Conservation (phyloP, 1,140 invertebrate species). For the Mylabris phalerata region DNA sequence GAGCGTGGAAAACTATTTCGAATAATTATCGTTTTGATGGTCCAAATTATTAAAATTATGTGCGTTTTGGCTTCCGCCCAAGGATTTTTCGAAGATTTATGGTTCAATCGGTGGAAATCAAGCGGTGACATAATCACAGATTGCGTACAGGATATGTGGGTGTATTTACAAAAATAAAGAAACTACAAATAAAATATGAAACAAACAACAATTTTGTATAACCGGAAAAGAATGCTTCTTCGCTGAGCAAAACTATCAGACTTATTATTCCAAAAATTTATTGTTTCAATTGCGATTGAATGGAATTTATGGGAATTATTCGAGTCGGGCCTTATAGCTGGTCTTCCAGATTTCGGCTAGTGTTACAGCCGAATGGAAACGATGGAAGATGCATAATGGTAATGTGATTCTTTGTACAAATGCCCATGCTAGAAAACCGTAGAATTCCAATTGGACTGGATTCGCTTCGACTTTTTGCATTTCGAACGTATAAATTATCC, state of each 20-base stretch:
- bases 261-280: conserved; percentile 9
- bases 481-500: conserved; percentile 94
- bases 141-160: no score
- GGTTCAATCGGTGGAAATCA: no score
- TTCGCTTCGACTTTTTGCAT: conserved; percentile 87
- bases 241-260: conserved; percentile 29
- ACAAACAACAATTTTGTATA: not conserved
- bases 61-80: no score
- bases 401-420: conserved; percentile 88
- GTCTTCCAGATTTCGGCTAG: conserved; percentile 98
- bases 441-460: conserved; percentile 88
- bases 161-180: not conserved
- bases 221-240: conserved; percentile 3
- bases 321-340: conserved; percentile 85
- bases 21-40: no score
- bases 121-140: no score
- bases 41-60: no score
- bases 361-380: conserved; percentile 94
- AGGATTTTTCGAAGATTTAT: no score
- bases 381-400: conserved; percentile 93
- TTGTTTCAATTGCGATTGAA: not conserved
- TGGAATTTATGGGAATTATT: conserved; percentile 47
- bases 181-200: conserved; percentile 3
- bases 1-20: no score
- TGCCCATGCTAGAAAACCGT: conserved; percentile 89